phyloP scores from a whole-genome alignment of 2,797 vertebrate species.

The Callimico goeldii region DNA sequence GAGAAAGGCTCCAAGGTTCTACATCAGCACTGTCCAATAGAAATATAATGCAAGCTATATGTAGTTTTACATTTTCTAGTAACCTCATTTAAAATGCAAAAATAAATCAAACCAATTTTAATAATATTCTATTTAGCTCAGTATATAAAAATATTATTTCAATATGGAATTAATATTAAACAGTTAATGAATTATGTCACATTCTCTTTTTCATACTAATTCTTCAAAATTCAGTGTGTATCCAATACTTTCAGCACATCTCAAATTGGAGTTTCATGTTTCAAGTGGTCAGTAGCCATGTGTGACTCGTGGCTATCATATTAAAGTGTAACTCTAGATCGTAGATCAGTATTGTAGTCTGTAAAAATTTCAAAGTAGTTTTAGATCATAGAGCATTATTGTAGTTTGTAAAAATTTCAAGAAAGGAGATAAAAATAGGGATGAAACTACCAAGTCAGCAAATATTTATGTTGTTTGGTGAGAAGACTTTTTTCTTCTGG shows the following conservation, averaged over 20 bases:
- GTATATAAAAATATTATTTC: constrained; percentile 24
- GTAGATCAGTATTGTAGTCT: not conserved
- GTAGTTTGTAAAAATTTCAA: not conserved
- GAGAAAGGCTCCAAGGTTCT: not conserved
- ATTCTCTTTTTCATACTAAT: constrained; percentile 19
- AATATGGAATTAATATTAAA: constrained; percentile 25
- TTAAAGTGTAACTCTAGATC: constrained; percentile 8
- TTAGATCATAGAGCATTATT: constrained; percentile 3
- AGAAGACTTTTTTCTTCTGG: not conserved
- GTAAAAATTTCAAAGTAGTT: constrained; percentile 40
- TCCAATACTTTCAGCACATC: constrained; percentile 16
- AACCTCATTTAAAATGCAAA: constrained; percentile 42
- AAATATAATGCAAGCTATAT: constrained; percentile 11
- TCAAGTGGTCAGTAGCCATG: not conserved
- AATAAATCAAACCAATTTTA: constrained; percentile 22
- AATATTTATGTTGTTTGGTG: constrained; percentile 16
- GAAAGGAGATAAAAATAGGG: constrained; percentile 20
- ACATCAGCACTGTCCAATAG: not conserved
- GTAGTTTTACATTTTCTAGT: constrained; percentile 33
- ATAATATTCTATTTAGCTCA: constrained; percentile 21
- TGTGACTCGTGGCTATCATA: not conserved
- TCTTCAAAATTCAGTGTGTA: constrained; percentile 36
- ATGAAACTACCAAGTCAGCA: constrained; percentile 13
- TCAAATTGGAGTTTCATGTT: constrained; percentile 17
- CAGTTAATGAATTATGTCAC: not conserved